A percentile compares a stretch with the other conserved stretches of the same genome.
phyloP scores from a whole-genome alignment of 2,888 invertebrate genomes.

The Rotaria macrura region DNA sequence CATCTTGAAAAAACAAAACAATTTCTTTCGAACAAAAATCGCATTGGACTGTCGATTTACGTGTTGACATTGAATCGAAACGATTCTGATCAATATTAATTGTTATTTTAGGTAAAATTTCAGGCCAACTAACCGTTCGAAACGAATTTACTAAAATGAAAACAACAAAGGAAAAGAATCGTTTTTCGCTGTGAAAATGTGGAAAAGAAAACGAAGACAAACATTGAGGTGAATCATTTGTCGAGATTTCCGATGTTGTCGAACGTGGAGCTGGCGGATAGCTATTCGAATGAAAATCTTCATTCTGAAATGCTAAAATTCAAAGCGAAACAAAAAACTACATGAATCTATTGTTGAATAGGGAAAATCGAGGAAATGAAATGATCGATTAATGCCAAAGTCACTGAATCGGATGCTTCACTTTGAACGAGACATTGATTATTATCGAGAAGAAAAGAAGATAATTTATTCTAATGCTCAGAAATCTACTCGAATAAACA shows the following conservation, averaged over 20 bases:
- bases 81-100: not conserved
- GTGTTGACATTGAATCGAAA: not conserved
- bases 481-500: too few relatives aligned
- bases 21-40: not conserved
- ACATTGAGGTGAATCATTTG: not conserved
- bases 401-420: too few relatives aligned
- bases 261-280: not conserved
- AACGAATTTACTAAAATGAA: not conserved
- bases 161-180: too few relatives aligned
- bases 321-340: not conserved
- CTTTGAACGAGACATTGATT: too few relatives aligned
- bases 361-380: too few relatives aligned
- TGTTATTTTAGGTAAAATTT: not conserved
- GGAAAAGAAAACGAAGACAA: not conserved
- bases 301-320: not conserved
- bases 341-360: too few relatives aligned
- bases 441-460: too few relatives aligned
- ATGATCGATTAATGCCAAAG: too few relatives aligned
- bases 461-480: too few relatives aligned
- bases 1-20: not conserved
- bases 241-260: not conserved
- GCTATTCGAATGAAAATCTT: not conserved
- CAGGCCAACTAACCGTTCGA: conserved; percentile 5
- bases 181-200: too few relatives aligned
- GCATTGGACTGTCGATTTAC: not conserved